Evolutionary conservation across 2,113 vertebrate genomes (phyloP).

Genomic region (Chrysochloris asiatica): DNA sequence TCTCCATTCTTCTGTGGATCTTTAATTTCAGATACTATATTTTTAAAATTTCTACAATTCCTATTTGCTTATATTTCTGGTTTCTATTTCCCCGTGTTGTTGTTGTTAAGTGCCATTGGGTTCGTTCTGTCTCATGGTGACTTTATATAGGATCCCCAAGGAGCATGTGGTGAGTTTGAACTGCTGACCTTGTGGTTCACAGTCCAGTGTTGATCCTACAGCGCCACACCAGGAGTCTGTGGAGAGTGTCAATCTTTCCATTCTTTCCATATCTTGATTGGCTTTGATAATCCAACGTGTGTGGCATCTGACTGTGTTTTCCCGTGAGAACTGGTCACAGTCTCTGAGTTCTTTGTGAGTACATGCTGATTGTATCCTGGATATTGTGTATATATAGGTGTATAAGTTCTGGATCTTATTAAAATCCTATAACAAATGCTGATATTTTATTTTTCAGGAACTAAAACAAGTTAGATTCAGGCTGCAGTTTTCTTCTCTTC

Average conservation of each 20-base stretch:
- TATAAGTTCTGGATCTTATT: not conserved
- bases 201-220: too few species aligned
- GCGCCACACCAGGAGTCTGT: too few species aligned
- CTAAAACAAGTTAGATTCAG: not conserved
- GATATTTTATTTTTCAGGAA: not conserved
- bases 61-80: not conserved
- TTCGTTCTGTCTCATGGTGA: too few species aligned
- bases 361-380: not conserved
- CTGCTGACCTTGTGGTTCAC: too few species aligned
- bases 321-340: not conserved
- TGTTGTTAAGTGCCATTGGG: too few species aligned
- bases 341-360: not conserved
- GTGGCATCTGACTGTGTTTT: not conserved
- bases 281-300: not conserved
- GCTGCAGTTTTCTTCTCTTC: not conserved
- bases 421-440: not conserved
- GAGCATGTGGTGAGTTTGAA: too few species aligned
- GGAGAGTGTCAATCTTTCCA: not conserved
- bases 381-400: not conserved
- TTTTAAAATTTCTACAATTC: not conserved
- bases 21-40: conserved; percentile 6
- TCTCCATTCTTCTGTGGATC: not conserved
- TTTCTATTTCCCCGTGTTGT: conserved; percentile 5
- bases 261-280: not conserved
- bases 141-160: too few species aligned